These are phyloP conservation scores for Lasioglossum albipes DNA, from an alignment of 1,140 invertebrate genomes.

Conservation along the genomic window DNA sequence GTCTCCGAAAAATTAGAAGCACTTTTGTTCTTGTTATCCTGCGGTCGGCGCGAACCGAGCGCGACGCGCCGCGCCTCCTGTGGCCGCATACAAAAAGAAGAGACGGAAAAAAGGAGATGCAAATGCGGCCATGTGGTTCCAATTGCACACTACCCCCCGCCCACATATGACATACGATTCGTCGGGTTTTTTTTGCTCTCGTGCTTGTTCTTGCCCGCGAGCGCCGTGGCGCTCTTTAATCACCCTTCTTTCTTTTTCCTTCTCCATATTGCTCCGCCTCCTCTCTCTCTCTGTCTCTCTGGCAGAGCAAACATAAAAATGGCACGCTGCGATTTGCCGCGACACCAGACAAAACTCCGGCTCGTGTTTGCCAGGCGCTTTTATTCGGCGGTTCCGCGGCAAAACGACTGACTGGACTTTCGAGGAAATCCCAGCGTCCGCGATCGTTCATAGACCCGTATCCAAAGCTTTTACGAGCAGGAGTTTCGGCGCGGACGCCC, in stretches of 20 bases:
- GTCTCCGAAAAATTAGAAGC: background rate
- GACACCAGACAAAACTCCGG: slow-evolving; percentile 18
- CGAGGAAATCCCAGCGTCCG: background rate
- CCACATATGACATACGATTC: slow-evolving; percentile 37
- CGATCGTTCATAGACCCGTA: background rate
- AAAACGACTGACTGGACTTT: background rate
- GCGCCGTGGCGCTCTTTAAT: slow-evolving; percentile 38
- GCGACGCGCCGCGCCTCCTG: background rate
- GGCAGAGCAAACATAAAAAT: slow-evolving; percentile 30
- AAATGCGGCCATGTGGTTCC: slow-evolving; percentile 32
- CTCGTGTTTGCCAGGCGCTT: background rate
- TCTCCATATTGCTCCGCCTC: background rate
- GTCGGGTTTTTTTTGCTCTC: slow-evolving; percentile 27
- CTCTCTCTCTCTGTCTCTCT: background rate
- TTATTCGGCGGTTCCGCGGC: background rate
- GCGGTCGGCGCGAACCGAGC: background rate
- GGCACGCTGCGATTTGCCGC: slow-evolving; percentile 27
- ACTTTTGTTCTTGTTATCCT: background rate
- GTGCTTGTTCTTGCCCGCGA: slow-evolving; percentile 36
- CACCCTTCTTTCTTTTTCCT: background rate
- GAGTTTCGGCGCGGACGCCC: background rate
- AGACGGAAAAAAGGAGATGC: background rate
- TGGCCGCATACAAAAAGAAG: background rate
- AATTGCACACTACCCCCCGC: slow-evolving; percentile 21
- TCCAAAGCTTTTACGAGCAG: slow-evolving; percentile 7